These are phyloP conservation scores for Petroica traversi DNA, from an alignment of 2,113 vertebrate species.

Conservation along the genomic window DNA sequence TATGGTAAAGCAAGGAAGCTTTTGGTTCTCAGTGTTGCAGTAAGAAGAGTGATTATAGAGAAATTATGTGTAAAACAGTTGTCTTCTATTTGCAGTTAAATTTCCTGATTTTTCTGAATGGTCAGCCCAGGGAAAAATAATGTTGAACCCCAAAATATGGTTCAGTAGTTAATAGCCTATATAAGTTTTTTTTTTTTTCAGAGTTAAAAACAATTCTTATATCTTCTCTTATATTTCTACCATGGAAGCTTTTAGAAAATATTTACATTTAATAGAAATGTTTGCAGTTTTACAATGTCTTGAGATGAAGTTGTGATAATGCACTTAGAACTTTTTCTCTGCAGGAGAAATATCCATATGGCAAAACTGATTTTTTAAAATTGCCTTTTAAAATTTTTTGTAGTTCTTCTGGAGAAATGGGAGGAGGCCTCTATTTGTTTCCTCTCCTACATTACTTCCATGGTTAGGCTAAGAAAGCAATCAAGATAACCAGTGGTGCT, in stretches of 20 bases:
- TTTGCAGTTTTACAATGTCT: background rate
- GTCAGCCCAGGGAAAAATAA: background rate
- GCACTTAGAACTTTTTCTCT: background rate
- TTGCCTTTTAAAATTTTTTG: background rate
- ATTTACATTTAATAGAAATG: background rate
- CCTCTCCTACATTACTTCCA: background rate
- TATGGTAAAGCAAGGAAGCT: background rate
- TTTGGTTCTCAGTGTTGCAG: background rate
- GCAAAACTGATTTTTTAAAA: background rate
- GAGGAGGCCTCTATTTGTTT: background rate
- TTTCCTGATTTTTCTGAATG: background rate
- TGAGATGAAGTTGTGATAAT: background rate
- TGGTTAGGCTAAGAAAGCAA: background rate
- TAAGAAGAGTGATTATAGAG: background rate
- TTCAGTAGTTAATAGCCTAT: background rate
- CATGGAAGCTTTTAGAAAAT: background rate
- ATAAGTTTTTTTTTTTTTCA: background rate
- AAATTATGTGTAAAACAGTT: background rate
- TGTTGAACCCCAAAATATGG: background rate
- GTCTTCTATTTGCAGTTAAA: background rate
- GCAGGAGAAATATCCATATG: background rate
- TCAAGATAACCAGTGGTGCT: background rate
- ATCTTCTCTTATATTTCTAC: background rate
- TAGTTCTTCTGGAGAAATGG: background rate
- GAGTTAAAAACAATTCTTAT: background rate